Base-by-base conservation (phyloP, 2,797 vertebrate genomes). In the Smutsia temminckii region DNA sequence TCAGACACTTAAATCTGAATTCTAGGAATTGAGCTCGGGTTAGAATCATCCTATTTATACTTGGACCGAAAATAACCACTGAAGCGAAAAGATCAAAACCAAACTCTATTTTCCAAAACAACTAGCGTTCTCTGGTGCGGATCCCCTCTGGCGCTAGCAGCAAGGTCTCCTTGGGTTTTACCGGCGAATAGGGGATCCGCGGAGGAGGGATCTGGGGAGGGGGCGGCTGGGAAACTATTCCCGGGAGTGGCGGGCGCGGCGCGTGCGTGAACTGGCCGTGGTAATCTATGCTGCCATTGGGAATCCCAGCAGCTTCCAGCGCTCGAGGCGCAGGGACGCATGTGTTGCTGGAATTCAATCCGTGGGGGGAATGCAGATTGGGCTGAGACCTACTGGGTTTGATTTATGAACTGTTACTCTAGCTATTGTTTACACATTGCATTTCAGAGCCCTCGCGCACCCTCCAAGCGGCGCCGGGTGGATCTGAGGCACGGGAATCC, bases 351-450 rank as follows among this genome's bases (percentile, higher is more conserved):
- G 97, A 97, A 97, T 97, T 98, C 97, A 98, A 69, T 96, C 95
- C 98, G 93, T 97, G 94, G 95, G 97, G 98, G 97, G 97, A 95
- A 98, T 97, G 97, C 97, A 98, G 98, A 98, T 97, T 87, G 97
- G 90, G 97, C 97, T 95, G 96, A 96, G 85, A 98, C 97, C 98
- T 92, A 64, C 98, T 95, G 92, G 53, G 97, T 97, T 98, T 98
- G 98, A 98, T 98, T 98, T 98, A 98, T 98, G 97, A 97, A 96
- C 97, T 86, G 96, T 91, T 97, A 94, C 85, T 42, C 94, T 95
- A 90, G 96, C 96, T 89, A 89, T 98, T 98, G 98, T 98, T 98
- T 97, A 98, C 98, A 88, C 98, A 98, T 98, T 96, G 75, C 98
- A 98, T 98, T 97, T 97, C 93, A 68, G 97, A 94, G 85, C 46